Evolutionary conservation across 2,888 invertebrate species (phyloP).

Genomic region (Lasioglossum oenotherae): DNA sequence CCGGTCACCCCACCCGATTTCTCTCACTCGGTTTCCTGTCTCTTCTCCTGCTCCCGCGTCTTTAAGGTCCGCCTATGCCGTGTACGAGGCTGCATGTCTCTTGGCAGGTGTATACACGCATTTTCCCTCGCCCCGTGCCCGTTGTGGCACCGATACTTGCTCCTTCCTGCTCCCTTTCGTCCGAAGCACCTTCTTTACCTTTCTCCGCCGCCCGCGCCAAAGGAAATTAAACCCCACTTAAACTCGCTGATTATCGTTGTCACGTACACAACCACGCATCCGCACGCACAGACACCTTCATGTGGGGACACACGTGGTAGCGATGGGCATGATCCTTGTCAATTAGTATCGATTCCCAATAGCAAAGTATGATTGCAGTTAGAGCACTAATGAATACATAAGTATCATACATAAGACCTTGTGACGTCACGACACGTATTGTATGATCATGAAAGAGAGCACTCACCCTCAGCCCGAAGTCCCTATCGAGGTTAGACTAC

Average conservation of each 20-base stretch:
- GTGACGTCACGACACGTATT: not conserved
- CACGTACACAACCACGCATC: constrained; percentile 73
- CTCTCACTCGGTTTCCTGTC: constrained; percentile 32
- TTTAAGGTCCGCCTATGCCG: constrained; percentile 70
- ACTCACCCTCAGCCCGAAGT: not conserved
- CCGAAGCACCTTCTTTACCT: constrained; percentile 58
- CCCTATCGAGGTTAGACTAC: not conserved
- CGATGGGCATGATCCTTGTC: not conserved
- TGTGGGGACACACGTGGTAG: not conserved
- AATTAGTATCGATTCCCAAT: not conserved
- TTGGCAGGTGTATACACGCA: constrained; percentile 82
- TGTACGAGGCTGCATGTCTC: constrained; percentile 76
- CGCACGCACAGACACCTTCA: not conserved
- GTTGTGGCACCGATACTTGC: constrained; percentile 43
- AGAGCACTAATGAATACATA: not conserved
- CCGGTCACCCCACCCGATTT: constrained; percentile 3
- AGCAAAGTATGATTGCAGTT: not conserved
- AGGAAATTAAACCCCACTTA: constrained; percentile 83
- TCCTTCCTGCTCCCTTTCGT: constrained; percentile 66
- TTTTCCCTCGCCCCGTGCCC: constrained; percentile 72
- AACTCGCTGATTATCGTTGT: constrained; percentile 82
- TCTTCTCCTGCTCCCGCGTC: constrained; percentile 50
- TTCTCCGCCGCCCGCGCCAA: constrained; percentile 78
- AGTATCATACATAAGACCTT: not conserved
- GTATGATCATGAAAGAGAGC: not conserved